These are phyloP conservation scores for Oasisia sp. DNA, from an alignment of 2,888 invertebrate species.

Conservation along the genomic window DNA sequence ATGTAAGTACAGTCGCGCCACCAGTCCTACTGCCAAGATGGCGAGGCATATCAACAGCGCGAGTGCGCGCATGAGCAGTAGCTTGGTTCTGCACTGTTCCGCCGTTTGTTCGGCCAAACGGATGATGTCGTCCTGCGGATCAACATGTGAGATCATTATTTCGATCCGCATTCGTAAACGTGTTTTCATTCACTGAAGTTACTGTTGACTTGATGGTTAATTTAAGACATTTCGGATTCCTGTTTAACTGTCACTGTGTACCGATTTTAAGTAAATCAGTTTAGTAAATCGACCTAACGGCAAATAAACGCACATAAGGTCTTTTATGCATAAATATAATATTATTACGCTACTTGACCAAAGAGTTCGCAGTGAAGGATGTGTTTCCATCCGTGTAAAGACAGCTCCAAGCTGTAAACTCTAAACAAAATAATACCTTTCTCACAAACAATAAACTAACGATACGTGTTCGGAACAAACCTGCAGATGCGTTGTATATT, in stretches of 20 bases:
- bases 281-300: too few relatives aligned
- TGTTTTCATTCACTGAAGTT: too few relatives aligned
- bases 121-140: neutral
- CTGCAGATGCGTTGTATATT: neutral
- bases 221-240: too few relatives aligned
- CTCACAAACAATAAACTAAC: neutral
- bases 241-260: too few relatives aligned
- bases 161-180: too few relatives aligned
- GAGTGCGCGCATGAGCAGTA: slow-evolving; percentile 3
- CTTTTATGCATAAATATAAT: too few relatives aligned
- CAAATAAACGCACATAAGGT: too few relatives aligned
- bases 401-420: neutral
- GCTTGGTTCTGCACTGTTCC: neutral
- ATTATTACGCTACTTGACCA: neutral
- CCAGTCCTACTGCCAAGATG: neutral
- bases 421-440: neutral
- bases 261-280: too few relatives aligned
- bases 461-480: neutral
- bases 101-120: neutral
- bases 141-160: neutral
- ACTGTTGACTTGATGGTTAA: too few relatives aligned
- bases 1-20: neutral
- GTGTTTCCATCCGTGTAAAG: neutral
- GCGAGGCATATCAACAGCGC: neutral
- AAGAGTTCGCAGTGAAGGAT: neutral